Evolutionary conservation across 1,140 invertebrate species (phyloP).

Genomic region (Cydia strobilella): DNA sequence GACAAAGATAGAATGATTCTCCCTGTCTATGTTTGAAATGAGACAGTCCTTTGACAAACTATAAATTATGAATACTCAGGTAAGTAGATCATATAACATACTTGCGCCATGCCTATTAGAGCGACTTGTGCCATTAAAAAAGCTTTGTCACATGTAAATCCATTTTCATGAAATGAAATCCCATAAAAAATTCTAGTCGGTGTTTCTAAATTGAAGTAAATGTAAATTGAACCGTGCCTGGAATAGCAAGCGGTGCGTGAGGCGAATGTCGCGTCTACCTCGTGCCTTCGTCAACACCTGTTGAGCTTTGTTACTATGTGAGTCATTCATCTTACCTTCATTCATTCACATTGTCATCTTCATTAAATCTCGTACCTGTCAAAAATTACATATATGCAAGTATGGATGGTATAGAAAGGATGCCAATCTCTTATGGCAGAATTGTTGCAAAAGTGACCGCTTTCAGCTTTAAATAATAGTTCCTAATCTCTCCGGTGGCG

Average conservation of each 20-base stretch:
- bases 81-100: background rate
- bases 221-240: slow-evolving; percentile 64
- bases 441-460: too few relatives aligned
- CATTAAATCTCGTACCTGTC: too few relatives aligned
- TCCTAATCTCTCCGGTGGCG: too few relatives aligned
- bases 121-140: background rate
- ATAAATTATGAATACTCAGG: too few relatives aligned
- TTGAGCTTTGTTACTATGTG: background rate
- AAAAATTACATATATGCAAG: too few relatives aligned
- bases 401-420: too few relatives aligned
- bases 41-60: too few relatives aligned
- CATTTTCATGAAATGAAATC: slow-evolving; percentile 40
- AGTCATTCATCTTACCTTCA: background rate
- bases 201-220: slow-evolving; percentile 70
- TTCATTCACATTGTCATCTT: background rate
- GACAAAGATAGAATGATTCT: too few relatives aligned
- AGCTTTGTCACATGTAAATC: slow-evolving; percentile 17
- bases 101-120: background rate
- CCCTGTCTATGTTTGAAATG: too few relatives aligned
- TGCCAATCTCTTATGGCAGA: too few relatives aligned
- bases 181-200: slow-evolving; percentile 60
- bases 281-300: slow-evolving; percentile 30
- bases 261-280: slow-evolving; percentile 50
- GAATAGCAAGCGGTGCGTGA: slow-evolving; percentile 58
- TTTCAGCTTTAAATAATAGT: too few relatives aligned